Conservation (phyloP, 2,113 vertebrate species). For the Corythornis madagascariensis region DNA sequence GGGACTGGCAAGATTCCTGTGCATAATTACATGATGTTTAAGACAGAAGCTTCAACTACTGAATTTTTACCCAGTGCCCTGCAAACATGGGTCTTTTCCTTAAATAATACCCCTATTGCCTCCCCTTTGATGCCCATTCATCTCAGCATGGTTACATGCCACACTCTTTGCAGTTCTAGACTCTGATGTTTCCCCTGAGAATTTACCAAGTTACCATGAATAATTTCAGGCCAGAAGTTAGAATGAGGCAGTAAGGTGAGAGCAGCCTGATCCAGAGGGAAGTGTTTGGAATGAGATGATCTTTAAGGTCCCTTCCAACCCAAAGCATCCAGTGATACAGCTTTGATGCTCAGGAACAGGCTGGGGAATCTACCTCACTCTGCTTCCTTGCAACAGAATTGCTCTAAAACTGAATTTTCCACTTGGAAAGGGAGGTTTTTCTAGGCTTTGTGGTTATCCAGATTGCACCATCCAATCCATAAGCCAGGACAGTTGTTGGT, state of each 20-base stretch:
- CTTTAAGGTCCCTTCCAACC: not conserved
- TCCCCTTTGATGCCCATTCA: not conserved
- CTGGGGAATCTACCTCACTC: not conserved
- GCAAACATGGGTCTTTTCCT: not conserved
- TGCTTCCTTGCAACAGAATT: not conserved
- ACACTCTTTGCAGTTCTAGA: not conserved
- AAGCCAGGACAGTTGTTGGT: not conserved
- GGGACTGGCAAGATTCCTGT: slow-evolving; percentile 39
- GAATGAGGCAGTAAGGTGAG: not conserved
- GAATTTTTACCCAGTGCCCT: not conserved
- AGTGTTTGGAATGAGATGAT: not conserved
- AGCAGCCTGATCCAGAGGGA: not conserved
- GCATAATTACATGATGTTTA: slow-evolving; percentile 1
- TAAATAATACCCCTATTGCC: not conserved
- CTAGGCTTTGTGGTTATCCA: not conserved
- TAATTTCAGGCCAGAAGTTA: not conserved
- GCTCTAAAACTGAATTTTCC: not conserved
- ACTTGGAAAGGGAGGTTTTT: not conserved
- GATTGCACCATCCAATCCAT: not conserved
- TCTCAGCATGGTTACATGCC: not conserved
- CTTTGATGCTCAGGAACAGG: not conserved
- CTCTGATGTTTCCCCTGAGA: not conserved
- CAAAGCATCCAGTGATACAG: not conserved
- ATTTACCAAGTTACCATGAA: not conserved
- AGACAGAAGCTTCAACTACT: slow-evolving; percentile 18